Evolutionary conservation across 1,140 invertebrate species (phyloP), one percentile per base, ranked within the genome.

Genomic region (Xylocopa sonorina): DNA sequence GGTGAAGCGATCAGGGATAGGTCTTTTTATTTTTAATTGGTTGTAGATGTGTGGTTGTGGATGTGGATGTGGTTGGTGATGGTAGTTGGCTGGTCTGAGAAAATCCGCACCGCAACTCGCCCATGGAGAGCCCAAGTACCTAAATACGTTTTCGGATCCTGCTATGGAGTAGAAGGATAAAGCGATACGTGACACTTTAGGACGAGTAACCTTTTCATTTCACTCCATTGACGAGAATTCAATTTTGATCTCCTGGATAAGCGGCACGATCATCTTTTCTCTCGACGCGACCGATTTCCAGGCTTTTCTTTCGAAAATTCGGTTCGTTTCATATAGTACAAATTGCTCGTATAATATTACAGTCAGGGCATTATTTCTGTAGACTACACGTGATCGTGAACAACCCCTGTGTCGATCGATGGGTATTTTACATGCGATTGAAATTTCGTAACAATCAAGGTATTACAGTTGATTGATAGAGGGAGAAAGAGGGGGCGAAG

Each of bases 1-100:
- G 90, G 91, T 91, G 90, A 92, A 91, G 83, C 87, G 79, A 85
- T 90, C 89, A 86, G 76, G 88, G 87, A 90, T 86, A 86, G 85
- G 88, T 88, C 82, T 86, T 78, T 87, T 86, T 81, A 24, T 82
- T 75, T 64, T 41, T 75, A 24, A 74, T 74, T 89, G 88, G 82
- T 89, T 86, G 87, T 86, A 85, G 75, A 57, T 87, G 84, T 89
- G 84, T 77, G 76, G 78, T 87, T 88, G 88, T 88, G 85, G 89
- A 79, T 85, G 84, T 80, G 75, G 82, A 74, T 89, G 82, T 76
- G 73, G 73, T 83, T 83, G 85, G 81, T 83, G 82, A 78, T 88
- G 80, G 82, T 88, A 53, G 79, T 73, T 80, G 75, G 78, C 86
- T 82, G 86, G 75, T 81, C 81, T 86, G 85, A 89, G 80, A 87